These are phyloP conservation scores for Pristionchus arcanus DNA, from an alignment of 2,888 invertebrate species.

Conservation along the genomic window DNA sequence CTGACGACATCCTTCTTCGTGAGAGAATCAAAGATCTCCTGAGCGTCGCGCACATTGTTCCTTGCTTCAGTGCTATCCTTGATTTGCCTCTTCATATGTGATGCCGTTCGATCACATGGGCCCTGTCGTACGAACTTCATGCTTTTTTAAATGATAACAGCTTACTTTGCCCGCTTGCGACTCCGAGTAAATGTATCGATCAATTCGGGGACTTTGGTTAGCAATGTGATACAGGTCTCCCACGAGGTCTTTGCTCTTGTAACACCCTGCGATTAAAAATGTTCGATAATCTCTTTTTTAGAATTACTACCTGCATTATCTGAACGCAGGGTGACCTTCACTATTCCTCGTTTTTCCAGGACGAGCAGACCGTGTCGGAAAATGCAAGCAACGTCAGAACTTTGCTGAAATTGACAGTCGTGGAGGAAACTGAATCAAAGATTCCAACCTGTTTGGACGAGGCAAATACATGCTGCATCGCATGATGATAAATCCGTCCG, in stretches of 20 bases:
- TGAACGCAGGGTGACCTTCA: neutral
- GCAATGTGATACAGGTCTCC: neutral
- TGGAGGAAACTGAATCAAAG: no score
- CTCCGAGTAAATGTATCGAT: neutral
- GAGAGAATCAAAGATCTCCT: neutral
- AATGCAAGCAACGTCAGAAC: neutral
- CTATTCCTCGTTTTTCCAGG: neutral
- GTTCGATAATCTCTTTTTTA: no score
- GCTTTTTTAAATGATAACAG: no score
- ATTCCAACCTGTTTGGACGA: neutral
- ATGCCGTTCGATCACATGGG: neutral
- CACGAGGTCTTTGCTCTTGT: neutral
- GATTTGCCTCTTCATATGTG: neutral
- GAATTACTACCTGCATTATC: neutral
- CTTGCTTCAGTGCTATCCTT: neutral
- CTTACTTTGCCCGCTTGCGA: neutral
- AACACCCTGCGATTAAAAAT: neutral
- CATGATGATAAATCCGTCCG: neutral
- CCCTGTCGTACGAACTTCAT: neutral
- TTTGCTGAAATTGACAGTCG: neutral
- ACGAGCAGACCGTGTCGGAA: neutral
- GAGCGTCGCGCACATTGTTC: neutral
- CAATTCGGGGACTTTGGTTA: neutral
- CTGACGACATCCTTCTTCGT: neutral
- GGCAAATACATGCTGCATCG: neutral